Conservation (phyloP, 2,888 invertebrate species). For the Drosophila anomelani region DNA sequence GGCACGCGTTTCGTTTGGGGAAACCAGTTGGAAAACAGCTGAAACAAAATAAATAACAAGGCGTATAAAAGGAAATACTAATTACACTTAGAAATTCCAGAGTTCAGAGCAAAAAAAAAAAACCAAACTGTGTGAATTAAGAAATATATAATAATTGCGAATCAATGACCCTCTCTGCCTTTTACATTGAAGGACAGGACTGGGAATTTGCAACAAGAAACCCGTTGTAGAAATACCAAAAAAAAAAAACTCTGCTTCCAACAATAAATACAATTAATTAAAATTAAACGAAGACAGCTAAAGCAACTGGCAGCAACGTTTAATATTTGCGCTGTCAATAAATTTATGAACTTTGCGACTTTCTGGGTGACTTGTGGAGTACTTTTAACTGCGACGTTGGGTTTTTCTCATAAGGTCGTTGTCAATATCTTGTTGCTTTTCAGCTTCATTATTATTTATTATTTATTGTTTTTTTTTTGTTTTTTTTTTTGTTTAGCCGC, state of each 20-base stretch:
- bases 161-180: constrained; percentile 66
- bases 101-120: constrained; percentile 12
- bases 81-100: constrained; percentile 10
- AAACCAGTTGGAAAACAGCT: constrained; percentile 19
- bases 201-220: constrained; percentile 29
- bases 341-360: constrained; percentile 69
- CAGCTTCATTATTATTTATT: neutral
- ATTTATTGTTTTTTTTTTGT: neutral
- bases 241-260: constrained; percentile 31
- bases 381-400: constrained; percentile 63
- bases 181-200: constrained; percentile 62
- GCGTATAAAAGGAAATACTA: neutral
- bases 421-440: constrained; percentile 10
- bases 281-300: constrained; percentile 58
- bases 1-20: constrained; percentile 32
- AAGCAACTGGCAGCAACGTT: constrained; percentile 21
- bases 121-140: constrained; percentile 4
- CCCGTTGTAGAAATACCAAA: constrained; percentile 56
- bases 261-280: constrained; percentile 72
- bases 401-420: constrained; percentile 62
- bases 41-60: neutral
- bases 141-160: constrained; percentile 61
- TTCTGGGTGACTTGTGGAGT: constrained; percentile 47
- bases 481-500: constrained; percentile 14
- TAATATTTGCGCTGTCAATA: constrained; percentile 72